Percentiles rank a stretch among this genome's conserved stretches.
These are phyloP conservation scores for Raja brachyura DNA, from an alignment of 2,113 vertebrate species.

Conservation along the genomic window DNA sequence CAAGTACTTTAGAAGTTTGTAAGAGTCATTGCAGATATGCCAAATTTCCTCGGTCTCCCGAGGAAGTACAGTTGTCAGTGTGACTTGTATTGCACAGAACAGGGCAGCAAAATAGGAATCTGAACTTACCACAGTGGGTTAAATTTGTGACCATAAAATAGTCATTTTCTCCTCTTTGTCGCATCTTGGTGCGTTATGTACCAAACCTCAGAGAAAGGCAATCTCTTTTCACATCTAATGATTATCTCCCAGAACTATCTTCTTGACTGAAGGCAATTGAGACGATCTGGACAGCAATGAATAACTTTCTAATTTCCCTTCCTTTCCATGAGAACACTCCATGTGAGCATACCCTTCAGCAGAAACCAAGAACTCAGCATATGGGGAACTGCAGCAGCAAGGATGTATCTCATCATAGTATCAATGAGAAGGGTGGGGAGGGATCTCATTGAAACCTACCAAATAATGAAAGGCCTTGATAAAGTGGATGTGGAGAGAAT, in stretches of 20 bases:
- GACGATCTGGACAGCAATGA: neutral
- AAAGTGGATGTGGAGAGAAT: too few species aligned
- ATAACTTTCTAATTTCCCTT: neutral
- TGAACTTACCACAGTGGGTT: neutral
- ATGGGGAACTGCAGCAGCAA: neutral
- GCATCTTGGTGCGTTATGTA: neutral
- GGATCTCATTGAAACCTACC: too few species aligned
- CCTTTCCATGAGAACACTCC: neutral
- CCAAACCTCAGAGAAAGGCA: neutral
- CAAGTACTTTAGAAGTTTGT: too few species aligned
- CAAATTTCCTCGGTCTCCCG: too few species aligned
- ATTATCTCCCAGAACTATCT: neutral
- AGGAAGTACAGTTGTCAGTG: too few species aligned
- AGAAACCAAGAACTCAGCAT: neutral
- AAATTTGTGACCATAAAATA: neutral
- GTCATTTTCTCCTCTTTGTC: neutral
- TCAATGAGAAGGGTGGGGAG: neutral
- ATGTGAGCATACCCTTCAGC: neutral
- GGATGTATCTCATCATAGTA: neutral
- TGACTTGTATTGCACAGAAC: neutral
- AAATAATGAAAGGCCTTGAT: too few species aligned
- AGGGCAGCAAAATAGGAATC: neutral
- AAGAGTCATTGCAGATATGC: too few species aligned
- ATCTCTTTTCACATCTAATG: neutral
- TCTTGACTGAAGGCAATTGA: neutral